Evolutionary conservation across 1,140 invertebrate genomes (phyloP), one percentile per base, ranked within the genome.

Genomic region (Camponotus floridanus): DNA sequence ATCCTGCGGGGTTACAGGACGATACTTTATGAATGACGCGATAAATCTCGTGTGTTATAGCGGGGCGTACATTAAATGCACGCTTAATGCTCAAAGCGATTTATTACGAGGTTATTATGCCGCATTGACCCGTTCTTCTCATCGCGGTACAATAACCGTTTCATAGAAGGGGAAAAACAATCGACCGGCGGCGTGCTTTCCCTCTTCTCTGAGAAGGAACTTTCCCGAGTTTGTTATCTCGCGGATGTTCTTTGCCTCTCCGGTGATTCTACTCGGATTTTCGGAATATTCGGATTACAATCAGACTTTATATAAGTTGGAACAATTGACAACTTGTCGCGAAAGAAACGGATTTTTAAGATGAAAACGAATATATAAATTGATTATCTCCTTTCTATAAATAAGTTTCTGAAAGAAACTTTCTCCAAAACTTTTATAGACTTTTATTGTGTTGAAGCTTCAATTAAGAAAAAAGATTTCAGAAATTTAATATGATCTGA

Each of bases 91-190:
- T 78, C 68, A 42, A 26, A 70, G 51, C 85, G 67, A 90, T 90
- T 90, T 89, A 89, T 90, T 65, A 73, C 80, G 79, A 89, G 88
- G 88, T 90, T 90, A 90, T 90, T 86, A 71, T 59, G 31, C 61
- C 42, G 48, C 39, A 61, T 42, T 62, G 71, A 65, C 78, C 70
- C 48, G 68, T 88, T 61, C 61, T n/a, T 86, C 55, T 86, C 55
- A 61, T 31, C 33, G 36, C 21, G 36, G 55, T 65, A 73, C 79
- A 73, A 61, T 73, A 83, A 73, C 79, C 57, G 55, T 73, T 45
- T 61, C 51, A 61, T 11, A 81, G 6, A 6, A 21, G 55, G 65
- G 31, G 55, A 55, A 68, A 71, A 83, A 73, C 55, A 73, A 73
- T 83, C 39, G 68, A 73, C 55, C 68, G 39, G 68, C 67, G 39